Evolutionary conservation across 2,113 vertebrate genomes (phyloP), one percentile per base, ranked within the genome.

Genomic region (Grammomys dolichurus): DNA sequence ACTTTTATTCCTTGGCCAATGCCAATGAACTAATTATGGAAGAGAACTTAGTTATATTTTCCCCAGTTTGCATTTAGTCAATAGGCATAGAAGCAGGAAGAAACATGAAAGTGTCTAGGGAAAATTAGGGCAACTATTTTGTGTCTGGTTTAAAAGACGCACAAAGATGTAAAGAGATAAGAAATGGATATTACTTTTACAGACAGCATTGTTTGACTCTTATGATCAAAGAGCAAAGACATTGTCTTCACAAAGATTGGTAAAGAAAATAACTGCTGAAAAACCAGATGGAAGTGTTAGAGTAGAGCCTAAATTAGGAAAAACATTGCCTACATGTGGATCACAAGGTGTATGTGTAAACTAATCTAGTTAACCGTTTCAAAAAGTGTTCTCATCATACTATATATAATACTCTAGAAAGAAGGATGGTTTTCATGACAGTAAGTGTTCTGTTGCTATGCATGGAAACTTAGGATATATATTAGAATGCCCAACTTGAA

Each of bases 11-110:
- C 67, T 93, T 88, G 65, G 85, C 93, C 85, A 95, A 65, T 87
- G 75, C 90, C 77, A 94, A 54, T 95, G 78, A 95, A 95, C 92
- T 97, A 89, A 97, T 97, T 97, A 95, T 95, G 89, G 81, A 96
- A 94, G 63, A 60, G 73, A 96, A 95, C 43, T 87, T 95, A 89
- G 91, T 96, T 97, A 85, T 95, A 81, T 95, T 95, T 96, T 90
- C 46, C 95, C 89, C 93, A 89, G 89, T 80, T 96, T 86, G 93
- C 90, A 96, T 96, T 97, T 94, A 96, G 93, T 92, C 86, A 92
- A 89, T 96, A 94, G 96, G 89, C 93, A 96, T 95, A 95, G 94
- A 91, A 95, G 16, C 75, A 91, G 73, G 82, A 95, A 96, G 95
- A 96, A 95, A 95, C 2, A 17, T n/a, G 81, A 95, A 48, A 84